Evolutionary conservation across 2,888 invertebrate species (phyloP).

Genomic region (Sinopyrophorus schimmeli): DNA sequence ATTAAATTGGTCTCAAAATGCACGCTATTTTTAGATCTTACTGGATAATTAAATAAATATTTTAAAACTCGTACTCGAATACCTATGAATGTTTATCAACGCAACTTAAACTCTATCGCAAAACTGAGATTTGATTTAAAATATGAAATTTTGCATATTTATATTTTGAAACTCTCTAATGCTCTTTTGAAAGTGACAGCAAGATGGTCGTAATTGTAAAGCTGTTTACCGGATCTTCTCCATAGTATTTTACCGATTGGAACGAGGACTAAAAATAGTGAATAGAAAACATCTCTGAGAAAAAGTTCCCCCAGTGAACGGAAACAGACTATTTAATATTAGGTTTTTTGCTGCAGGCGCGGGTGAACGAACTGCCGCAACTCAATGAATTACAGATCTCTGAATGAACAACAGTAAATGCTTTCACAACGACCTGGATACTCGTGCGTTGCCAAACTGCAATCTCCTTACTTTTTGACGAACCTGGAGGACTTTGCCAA

Average conservation of each 20-base stretch:
- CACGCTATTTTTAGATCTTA: no score
- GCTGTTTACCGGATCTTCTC: constrained; percentile 11
- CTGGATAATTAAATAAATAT: no score
- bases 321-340: constrained; percentile 48
- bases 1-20: no score
- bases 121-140: no score
- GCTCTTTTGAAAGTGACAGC: background rate
- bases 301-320: constrained; percentile 46
- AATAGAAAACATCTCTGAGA: constrained; percentile 36
- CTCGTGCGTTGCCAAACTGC: constrained; percentile 46
- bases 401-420: constrained; percentile 39
- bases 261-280: constrained; percentile 32
- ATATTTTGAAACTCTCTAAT: no score
- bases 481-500: constrained; percentile 37
- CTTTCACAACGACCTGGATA: constrained; percentile 48
- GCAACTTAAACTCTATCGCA: no score
- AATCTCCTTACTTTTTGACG: constrained; percentile 28
- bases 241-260: constrained; percentile 16
- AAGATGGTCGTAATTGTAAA: background rate
- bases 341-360: constrained; percentile 45
- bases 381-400: constrained; percentile 42
- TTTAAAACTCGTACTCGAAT: no score
- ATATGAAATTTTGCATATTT: no score
- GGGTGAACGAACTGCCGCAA: constrained; percentile 46
- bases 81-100: no score